phyloP scores from a whole-genome alignment of 2,113 vertebrate species.

The Monopterus albus region DNA sequence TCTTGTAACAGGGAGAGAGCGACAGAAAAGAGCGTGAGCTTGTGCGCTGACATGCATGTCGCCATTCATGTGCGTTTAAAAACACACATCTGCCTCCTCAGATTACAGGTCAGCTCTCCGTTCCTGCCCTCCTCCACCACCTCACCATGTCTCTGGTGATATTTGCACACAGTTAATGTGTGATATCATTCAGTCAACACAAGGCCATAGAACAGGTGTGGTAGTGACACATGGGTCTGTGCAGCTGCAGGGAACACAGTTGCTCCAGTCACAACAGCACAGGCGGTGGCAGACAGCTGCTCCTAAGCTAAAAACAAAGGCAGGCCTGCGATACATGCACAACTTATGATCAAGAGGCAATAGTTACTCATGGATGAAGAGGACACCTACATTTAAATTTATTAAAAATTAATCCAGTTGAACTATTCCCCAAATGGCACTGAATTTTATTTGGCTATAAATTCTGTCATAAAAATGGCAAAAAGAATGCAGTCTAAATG shows the following conservation, averaged over 20 bases:
- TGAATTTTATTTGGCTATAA: no score
- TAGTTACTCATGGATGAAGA: neutral
- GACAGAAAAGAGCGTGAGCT: neutral
- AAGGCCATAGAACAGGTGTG: slow-evolving; percentile 67
- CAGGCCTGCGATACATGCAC: slow-evolving; percentile 28
- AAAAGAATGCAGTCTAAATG: no score
- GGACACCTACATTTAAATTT: no score
- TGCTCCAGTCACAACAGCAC: slow-evolving; percentile 66
- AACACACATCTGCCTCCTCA: slow-evolving; percentile 14
- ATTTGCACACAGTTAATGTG: slow-evolving; percentile 48
- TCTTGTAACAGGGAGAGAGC: slow-evolving; percentile 16
- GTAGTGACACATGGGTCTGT: slow-evolving; percentile 54
- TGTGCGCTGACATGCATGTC: neutral
- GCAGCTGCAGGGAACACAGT: slow-evolving; percentile 70
- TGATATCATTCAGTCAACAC: slow-evolving; percentile 65
- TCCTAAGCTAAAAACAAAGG: slow-evolving; percentile 45
- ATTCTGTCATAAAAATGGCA: no score
- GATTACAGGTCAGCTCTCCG: slow-evolving; percentile 12
- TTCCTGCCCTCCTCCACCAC: neutral
- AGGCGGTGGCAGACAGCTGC: slow-evolving; percentile 50
- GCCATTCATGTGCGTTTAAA: slow-evolving; percentile 2
- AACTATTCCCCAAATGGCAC: no score
- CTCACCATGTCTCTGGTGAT: slow-evolving; percentile 2
- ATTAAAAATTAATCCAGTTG: no score
- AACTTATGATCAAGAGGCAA: neutral